Base-by-base conservation (phyloP, 2,797 vertebrate genomes). In the Neosilurus mollespiculum region DNA sequence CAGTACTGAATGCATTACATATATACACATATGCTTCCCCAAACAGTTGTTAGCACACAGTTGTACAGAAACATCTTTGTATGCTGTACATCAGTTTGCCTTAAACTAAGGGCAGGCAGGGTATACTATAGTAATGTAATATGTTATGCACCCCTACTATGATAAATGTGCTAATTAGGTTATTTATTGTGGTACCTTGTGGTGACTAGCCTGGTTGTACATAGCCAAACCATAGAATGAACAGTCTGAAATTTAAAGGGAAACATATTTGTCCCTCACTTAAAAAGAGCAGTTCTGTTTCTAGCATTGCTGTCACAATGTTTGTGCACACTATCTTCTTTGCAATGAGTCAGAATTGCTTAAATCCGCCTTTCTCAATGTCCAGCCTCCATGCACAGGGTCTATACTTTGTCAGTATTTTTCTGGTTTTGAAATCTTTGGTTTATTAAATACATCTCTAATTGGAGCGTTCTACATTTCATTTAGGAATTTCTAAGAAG, bases 401-500 rank as follows among this genome's bases (percentile, higher is more conserved):
- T 62, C 58, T 78, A 58, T 62, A 43, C 59, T 62, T 24, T 62
- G 20, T 78, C 56, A 43, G 14, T 3, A 49, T 16, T 5, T 22
- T 9, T 7, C 56, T 49, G 20, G 43, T 54, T 76, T 59, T 76
- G 34, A 77, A 77, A 62, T 43, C 6, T 78, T 62, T 1, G 4
- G 34, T 78, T 78, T 62, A 62, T 43, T 49, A 62, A 78, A 49
- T 24, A 78, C 37, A 37, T 59, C 20, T 76, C 58, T 15, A n/a
- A 43, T 12, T 77, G 30, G 11, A 59, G 22, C 30, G 37, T 43
- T 20, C 73, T 43, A 37, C 20, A 61, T 61, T 59, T 43, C n/a
- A n/a, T 77, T 77, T 12, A 96, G 95, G 61, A 3, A 78, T 94
- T 67, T 90, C 91, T 34, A 86, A 92, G 22, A 90, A 80, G 53